A percentile compares a stretch with the other conserved stretches of the same genome.
Evolutionary conservation across 2,113 vertebrate genomes (phyloP).

Genomic region (Nothobranchius kuhntae): DNA sequence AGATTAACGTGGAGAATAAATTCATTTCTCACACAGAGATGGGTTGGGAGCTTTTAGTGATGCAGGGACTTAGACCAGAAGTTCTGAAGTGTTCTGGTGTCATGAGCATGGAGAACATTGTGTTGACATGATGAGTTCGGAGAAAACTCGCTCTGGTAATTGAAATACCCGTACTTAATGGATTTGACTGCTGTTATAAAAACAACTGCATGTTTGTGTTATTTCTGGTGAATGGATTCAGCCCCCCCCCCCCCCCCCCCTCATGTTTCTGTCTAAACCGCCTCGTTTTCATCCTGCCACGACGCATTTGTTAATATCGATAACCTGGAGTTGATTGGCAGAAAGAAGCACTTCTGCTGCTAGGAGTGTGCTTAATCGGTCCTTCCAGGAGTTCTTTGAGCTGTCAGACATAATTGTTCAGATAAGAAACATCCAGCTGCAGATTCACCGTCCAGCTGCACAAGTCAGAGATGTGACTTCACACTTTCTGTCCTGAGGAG

Average conservation of each 20-base stretch:
- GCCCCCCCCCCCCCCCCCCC: not conserved
- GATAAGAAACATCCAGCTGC: not conserved
- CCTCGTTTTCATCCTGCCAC: not conserved
- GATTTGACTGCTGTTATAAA: not conserved
- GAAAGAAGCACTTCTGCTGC: not conserved
- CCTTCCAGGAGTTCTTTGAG: not conserved
- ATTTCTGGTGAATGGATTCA: not conserved
- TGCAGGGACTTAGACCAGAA: not conserved
- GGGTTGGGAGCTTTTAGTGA: not conserved
- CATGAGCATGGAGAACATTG: conserved; percentile 2
- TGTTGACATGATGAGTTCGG: not conserved
- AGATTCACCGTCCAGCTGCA: not conserved
- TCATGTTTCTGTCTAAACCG: not conserved
- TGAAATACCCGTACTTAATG: too few relatives aligned
- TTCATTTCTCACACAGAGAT: not conserved
- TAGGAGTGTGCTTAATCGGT: not conserved
- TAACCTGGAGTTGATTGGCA: not conserved
- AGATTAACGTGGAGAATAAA: not conserved
- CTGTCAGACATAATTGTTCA: not conserved
- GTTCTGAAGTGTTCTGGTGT: not conserved
- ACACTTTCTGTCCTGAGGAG: not conserved
- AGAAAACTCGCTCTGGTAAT: not conserved
- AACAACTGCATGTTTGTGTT: not conserved
- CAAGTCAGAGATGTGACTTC: not conserved
- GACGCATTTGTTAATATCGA: not conserved